Conservation (phyloP, 2,113 vertebrate species). For the Entelurus aequoreus region DNA sequence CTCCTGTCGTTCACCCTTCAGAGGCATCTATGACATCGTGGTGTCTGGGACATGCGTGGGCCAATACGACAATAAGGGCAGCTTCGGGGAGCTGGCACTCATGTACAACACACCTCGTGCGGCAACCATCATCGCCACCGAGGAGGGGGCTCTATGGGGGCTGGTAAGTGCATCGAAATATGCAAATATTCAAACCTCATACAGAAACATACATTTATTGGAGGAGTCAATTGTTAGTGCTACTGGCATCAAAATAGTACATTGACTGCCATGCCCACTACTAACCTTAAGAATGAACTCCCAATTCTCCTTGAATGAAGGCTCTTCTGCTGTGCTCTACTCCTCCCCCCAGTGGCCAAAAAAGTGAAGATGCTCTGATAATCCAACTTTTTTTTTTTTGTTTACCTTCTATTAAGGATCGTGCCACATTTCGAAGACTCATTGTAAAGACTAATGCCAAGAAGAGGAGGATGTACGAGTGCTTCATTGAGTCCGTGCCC, state of each 20-base stretch:
- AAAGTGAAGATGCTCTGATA: neutral
- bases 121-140: slow-evolving; percentile 90
- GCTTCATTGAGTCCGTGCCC: slow-evolving; percentile 93
- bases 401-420: slow-evolving; percentile 74
- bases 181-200: neutral
- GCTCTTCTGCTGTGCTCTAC: neutral
- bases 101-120: slow-evolving; percentile 99
- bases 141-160: slow-evolving; percentile 93
- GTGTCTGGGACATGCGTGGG: slow-evolving; percentile 85
- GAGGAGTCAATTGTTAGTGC: neutral
- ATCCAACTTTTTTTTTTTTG: neutral
- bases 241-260: neutral
- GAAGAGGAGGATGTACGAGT: slow-evolving; percentile 91
- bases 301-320: slow-evolving; percentile 50
- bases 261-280: slow-evolving; percentile 9
- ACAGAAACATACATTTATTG: neutral
- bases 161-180: slow-evolving; percentile 75
- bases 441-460: slow-evolving; percentile 95
- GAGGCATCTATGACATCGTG: slow-evolving; percentile 90
- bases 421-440: slow-evolving; percentile 95
- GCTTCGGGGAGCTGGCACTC: slow-evolving; percentile 95
- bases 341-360: slow-evolving; percentile 47
- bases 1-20: slow-evolving; percentile 51
- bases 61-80: slow-evolving; percentile 91
- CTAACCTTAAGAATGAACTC: slow-evolving; percentile 51